phyloP scores from a whole-genome alignment of 2,888 invertebrate species.

The Hyposoter dolosus region DNA sequence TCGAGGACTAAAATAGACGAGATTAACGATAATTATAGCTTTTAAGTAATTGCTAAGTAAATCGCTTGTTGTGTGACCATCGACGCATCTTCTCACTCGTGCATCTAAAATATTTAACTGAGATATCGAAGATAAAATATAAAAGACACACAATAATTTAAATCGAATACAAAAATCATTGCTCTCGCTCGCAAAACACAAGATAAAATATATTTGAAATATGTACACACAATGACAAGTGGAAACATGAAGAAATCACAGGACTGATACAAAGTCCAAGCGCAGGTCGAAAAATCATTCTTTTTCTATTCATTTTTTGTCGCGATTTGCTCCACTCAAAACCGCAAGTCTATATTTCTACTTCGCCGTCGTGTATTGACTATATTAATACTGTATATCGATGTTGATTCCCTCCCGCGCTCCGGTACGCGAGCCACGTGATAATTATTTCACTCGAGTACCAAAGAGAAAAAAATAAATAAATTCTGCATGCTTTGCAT shows the following conservation, averaged over 20 bases:
- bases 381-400: slow-evolving; percentile 53
- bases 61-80: slow-evolving; percentile 74
- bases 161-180: slow-evolving; percentile 44
- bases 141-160: slow-evolving; percentile 5
- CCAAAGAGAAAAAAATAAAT: background rate
- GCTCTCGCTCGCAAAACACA: slow-evolving; percentile 59
- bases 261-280: slow-evolving; percentile 57
- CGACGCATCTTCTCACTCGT: slow-evolving; percentile 71
- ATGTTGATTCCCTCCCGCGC: slow-evolving; percentile 44
- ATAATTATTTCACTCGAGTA: slow-evolving; percentile 44
- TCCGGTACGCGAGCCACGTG: slow-evolving; percentile 52
- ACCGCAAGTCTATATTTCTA: slow-evolving; percentile 61
- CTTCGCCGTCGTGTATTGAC: slow-evolving; percentile 60
- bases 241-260: slow-evolving; percentile 50
- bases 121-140: background rate
- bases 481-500: background rate
- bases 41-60: slow-evolving; percentile 73
- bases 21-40: slow-evolving; percentile 68
- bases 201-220: slow-evolving; percentile 39
- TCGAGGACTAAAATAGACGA: slow-evolving; percentile 51
- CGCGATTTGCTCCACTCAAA: slow-evolving; percentile 54
- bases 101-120: slow-evolving; percentile 67
- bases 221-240: slow-evolving; percentile 37
- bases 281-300: slow-evolving; percentile 32
- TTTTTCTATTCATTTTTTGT: slow-evolving; percentile 15